Base-by-base conservation (phyloP, 1,140 invertebrate species). In the Coenobita brevimanus region DNA sequence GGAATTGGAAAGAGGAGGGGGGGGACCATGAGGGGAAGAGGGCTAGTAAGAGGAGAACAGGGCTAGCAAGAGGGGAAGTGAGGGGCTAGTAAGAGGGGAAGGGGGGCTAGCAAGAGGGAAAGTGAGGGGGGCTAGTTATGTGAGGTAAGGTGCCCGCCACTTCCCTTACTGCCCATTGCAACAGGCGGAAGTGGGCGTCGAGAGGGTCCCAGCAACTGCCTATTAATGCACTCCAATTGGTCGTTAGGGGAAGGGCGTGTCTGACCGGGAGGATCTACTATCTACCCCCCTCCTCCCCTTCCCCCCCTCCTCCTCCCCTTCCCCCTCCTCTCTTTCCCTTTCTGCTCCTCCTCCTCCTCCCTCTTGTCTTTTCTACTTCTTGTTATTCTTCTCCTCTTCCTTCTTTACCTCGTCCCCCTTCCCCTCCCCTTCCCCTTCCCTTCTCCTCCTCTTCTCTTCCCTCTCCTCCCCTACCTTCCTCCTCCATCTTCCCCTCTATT, bases 151-250 rank as follows among this genome's bases (percentile, higher is more conserved):
- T 60, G 21, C n/a, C 27, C 67, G 10, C 46, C 17, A 15, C 15
- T 41, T 73, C 67, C 81, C 69, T 83, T 71, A 83, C 73, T 83
- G 81, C 46, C 67, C 50, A 83, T 83, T 64, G 81, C 62, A 83
- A 57, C 64, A 71, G 67, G 69, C 81, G 38, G 24, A 50, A 83
- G 67, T 71, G 67, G 81, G n/a, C 64, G 81, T 83, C 69, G 38
- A 54, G 69, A 69, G 69, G 67, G 43, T 33, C 27, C 64, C 30
- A 36, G 81, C 36, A 73, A 83, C 67, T 83, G 50, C 81, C 81
- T 83, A 83, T 83, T 83, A 71, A 83, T 83, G 81, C 81, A 73
- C 43, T 54, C 41, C 73, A 83, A 83, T 83, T 83, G 81, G 81
- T 73, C 81, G 81, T 83, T 83, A 83, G 81, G 57, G 81, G 36